Percentiles rank a stretch among this genome's conserved stretches.
Evolutionary conservation across 2,797 vertebrate genomes (phyloP).

Genomic region (Notoglanidium macrostoma): DNA sequence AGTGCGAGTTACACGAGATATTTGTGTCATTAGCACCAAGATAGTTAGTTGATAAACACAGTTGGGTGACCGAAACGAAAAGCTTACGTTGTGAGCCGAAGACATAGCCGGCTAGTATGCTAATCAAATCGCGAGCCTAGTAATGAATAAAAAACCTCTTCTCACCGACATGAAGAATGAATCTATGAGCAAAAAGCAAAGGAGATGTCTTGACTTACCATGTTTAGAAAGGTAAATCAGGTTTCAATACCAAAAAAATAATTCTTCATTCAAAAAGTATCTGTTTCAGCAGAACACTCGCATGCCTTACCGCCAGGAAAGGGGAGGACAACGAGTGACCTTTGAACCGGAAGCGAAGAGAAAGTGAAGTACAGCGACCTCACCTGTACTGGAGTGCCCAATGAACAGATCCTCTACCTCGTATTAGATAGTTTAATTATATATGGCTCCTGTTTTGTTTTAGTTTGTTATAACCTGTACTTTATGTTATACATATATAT

Average conservation of each 20-base stretch:
- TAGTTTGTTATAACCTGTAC: background rate
- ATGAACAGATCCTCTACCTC: background rate
- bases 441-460: background rate
- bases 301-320: constrained; percentile 72
- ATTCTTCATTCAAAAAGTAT: constrained; percentile 42
- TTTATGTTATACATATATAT: background rate
- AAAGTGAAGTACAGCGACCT: constrained; percentile 36
- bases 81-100: background rate
- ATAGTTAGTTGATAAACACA: background rate
- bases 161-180: background rate
- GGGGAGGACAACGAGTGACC: constrained; percentile 62
- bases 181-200: too few species aligned
- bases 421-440: background rate
- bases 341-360: background rate
- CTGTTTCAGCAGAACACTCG: constrained; percentile 30
- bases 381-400: background rate
- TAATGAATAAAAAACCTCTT: constrained; percentile 32
- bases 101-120: background rate
- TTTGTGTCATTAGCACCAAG: background rate
- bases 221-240: background rate
- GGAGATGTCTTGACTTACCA: constrained; percentile 29
- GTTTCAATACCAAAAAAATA: constrained; percentile 11
- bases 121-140: background rate
- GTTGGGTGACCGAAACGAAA: constrained; percentile 10
- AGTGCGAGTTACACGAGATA: background rate